Evolutionary conservation across 2,888 invertebrate genomes (phyloP).

Genomic region (Uloborus plumipes): DNA sequence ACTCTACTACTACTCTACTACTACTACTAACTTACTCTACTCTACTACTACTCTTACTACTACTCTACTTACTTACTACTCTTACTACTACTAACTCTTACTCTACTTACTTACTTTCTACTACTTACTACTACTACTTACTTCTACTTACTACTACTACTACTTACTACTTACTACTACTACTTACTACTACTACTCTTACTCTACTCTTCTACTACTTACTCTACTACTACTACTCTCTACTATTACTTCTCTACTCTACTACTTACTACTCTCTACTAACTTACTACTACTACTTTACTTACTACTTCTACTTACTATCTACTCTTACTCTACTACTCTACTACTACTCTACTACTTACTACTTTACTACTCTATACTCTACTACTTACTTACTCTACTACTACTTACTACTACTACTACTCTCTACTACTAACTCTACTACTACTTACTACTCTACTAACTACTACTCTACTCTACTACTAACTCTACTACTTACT

Average conservation of each 20-base stretch:
- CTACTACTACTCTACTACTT: neutral
- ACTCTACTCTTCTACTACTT: no score
- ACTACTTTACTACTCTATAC: neutral
- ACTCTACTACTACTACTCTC: neutral
- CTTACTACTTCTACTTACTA: neutral
- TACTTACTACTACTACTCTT: no score
- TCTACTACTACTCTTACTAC: neutral
- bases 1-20: neutral
- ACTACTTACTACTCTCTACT: neutral
- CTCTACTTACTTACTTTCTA: neutral
- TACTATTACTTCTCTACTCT: neutral
- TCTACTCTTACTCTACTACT: neutral
- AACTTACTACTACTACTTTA: neutral
- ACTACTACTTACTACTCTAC: neutral
- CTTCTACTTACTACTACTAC: neutral
- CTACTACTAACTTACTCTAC: neutral
- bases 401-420: no score
- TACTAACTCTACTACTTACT: neutral
- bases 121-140: neutral
- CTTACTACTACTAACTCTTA: neutral
- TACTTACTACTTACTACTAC: no score
- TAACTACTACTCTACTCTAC: neutral
- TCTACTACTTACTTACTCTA: no score
- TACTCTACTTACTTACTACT: neutral
- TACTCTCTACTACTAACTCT: no score